Base-by-base conservation (phyloP, 2,888 invertebrate genomes). In the Ectemnius continuus region DNA sequence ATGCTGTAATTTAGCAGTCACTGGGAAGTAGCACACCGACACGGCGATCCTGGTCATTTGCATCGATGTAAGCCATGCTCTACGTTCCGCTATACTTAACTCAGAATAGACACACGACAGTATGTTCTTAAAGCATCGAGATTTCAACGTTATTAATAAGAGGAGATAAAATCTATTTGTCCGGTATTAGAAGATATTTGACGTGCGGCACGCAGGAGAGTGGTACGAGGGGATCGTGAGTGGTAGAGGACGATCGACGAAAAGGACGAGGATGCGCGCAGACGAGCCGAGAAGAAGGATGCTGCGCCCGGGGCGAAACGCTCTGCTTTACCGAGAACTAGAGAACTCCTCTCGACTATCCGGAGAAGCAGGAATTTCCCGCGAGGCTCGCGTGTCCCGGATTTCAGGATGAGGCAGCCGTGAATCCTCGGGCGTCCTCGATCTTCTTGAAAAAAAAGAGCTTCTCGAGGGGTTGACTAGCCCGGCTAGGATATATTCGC, bases 381-480 rank as follows among this genome's bases (percentile, higher is more conserved):
- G 88, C 86, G 86, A 89, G 90, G 89, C 89, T 89, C 89, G 89
- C 90, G 88, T 90, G 90, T 89, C 88, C 88, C 86, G 88, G 88
- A 89, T 90, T 89, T 89, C 87, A 83, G 80, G 82, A 83, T 79
- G 70, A 60, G 66, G 74, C 69, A 78, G 70, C 69, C 71, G 75
- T 75, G 81, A 69, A 81, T 83, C 84, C 82, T 82, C 82, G 73
- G 83, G 84, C 82, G 81, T 83, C 82, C 83, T 87, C 82, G 84
- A 83, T 82, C 84, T 80, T 78, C 78, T 80, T 81, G 82, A 76
- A 59, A 64, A 83, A 76, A 59, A 64, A 81, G 81, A 62, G 76
- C 75, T 73, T 84, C 82, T 80, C 81, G 80, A 83, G 85, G 85
- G 82, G 83, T 85, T 85, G 85, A 86, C 87, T 86, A 83, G 85